Evolutionary conservation across 2,113 vertebrate species (phyloP).

Genomic region (Halcyon senegalensis): DNA sequence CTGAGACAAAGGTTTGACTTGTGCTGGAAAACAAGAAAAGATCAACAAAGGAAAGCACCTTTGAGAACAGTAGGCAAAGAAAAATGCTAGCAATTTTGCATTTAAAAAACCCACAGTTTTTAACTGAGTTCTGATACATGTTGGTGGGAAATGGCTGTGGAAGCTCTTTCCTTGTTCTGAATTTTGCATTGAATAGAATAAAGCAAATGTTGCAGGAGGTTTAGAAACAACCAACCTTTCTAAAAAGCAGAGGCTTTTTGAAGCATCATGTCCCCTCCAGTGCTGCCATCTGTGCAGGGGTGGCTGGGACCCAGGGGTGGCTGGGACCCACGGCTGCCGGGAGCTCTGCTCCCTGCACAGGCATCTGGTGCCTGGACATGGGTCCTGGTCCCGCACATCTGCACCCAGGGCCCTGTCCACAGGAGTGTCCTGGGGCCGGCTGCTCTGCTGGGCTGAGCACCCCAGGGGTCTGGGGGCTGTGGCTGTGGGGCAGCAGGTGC

Average conservation of each 20-base stretch:
- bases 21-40: background rate
- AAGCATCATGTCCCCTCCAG: rapidly evolving
- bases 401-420: no score
- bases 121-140: background rate
- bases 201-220: background rate
- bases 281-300: rapidly evolving
- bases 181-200: background rate
- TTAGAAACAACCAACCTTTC: background rate
- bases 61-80: background rate
- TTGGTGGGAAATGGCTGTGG: background rate
- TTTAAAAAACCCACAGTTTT: background rate
- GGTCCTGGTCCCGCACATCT: rapidly evolving
- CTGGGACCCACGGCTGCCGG: rapidly evolving
- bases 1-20: background rate
- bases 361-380: rapidly evolving
- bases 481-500: rapidly evolving
- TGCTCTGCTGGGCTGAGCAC: background rate
- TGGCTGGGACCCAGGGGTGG: rapidly evolving
- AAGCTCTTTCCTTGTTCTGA: background rate
- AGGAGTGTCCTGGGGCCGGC: rapidly evolving
- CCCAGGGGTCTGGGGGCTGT: rapidly evolving
- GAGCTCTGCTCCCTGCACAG: background rate
- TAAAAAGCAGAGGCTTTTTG: background rate
- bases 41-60: background rate
- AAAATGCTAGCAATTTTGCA: background rate